Evolutionary conservation across 2,888 invertebrate genomes (phyloP).

Genomic region (Xanthorhoe spadicearia): DNA sequence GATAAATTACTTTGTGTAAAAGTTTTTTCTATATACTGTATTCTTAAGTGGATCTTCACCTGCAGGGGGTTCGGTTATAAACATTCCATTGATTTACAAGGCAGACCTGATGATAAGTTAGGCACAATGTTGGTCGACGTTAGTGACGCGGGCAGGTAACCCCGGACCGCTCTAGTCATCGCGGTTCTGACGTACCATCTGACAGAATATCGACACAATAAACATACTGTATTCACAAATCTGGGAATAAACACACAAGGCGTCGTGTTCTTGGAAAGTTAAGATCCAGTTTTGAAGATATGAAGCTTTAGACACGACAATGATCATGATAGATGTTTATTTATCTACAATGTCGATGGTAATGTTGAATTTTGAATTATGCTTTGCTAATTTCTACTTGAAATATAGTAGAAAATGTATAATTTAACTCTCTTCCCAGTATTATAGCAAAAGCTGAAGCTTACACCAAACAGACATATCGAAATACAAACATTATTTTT

Average conservation of each 20-base stretch:
- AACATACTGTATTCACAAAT: slow-evolving; percentile 31
- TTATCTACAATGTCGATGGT: slow-evolving; percentile 41
- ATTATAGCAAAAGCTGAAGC: slow-evolving; percentile 35
- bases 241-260: background rate
- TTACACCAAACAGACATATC: slow-evolving; percentile 36
- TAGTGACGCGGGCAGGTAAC: slow-evolving; percentile 73
- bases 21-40: background rate
- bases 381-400: slow-evolving; percentile 22
- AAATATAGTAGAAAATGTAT: slow-evolving; percentile 15
- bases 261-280: background rate
- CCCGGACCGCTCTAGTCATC: slow-evolving; percentile 84
- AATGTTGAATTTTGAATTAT: slow-evolving; percentile 19
- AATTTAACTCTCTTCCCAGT: slow-evolving; percentile 8
- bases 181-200: slow-evolving; percentile 78
- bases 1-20: too few species aligned
- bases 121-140: slow-evolving; percentile 66
- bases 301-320: slow-evolving; percentile 73
- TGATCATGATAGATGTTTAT: slow-evolving; percentile 47
- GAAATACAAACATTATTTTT: slow-evolving; percentile 11
- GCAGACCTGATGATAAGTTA: slow-evolving; percentile 76
- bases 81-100: slow-evolving; percentile 61
- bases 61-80: slow-evolving; percentile 41
- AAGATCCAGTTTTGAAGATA: slow-evolving; percentile 53
- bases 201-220: slow-evolving; percentile 55
- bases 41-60: slow-evolving; percentile 39